Percentiles rank a stretch among this genome's conserved stretches.
Conservation (phyloP, 2,888 invertebrate species). For the Stenotaenia linearis region DNA sequence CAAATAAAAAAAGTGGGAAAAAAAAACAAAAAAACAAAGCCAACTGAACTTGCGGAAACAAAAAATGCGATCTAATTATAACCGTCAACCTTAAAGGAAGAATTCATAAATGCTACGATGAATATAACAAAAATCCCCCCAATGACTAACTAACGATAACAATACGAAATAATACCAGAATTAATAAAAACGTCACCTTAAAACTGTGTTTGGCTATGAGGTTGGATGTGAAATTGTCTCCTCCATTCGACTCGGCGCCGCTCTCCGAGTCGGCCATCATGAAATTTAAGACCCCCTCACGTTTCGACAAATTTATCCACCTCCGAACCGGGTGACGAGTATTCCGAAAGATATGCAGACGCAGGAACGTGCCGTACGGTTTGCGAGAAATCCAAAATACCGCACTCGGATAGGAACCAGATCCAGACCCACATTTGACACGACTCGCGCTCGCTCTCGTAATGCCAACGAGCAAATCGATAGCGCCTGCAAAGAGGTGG, state of each 20-base stretch:
- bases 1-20: not conserved
- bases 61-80: no score
- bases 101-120: no score
- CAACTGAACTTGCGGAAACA: no score
- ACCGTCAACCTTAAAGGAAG: no score
- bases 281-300: not conserved
- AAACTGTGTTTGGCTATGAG: conserved; percentile 9
- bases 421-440: not conserved
- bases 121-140: no score
- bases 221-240: not conserved
- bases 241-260: not conserved
- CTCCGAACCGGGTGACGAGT: not conserved
- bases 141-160: no score
- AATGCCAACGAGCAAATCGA: not conserved
- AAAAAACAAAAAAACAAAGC: not conserved
- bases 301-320: not conserved
- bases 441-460: no score
- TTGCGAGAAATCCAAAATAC: not conserved
- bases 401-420: not conserved
- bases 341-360: no score
- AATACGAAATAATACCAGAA: no score
- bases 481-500: not conserved
- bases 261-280: conserved; percentile 11
- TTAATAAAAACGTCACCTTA: not conserved
- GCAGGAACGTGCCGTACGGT: no score